phyloP scores from a whole-genome alignment of 2,797 vertebrate species.

The Sebastes iracundus region DNA sequence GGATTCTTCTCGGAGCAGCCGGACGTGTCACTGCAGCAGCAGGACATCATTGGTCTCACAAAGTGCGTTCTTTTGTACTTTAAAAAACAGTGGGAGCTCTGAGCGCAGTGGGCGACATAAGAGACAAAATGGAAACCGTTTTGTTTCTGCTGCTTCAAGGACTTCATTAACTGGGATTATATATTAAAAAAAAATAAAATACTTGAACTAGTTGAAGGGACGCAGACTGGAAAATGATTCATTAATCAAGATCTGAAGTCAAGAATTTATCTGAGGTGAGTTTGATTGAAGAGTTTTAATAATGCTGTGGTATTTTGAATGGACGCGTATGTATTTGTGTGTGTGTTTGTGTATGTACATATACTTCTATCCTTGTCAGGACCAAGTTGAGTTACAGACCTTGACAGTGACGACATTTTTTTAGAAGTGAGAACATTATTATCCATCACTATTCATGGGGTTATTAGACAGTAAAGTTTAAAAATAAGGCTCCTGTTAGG shows the following conservation, averaged over 20 bases:
- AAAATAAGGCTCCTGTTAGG: background rate
- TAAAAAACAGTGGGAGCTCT: conserved; percentile 45
- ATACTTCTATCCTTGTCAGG: background rate
- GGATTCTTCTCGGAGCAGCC: conserved; percentile 58
- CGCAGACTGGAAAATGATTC: conserved; percentile 29
- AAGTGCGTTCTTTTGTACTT: conserved; percentile 57
- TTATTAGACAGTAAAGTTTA: background rate
- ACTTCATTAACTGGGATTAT: conserved; percentile 47
- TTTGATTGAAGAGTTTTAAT: conserved; percentile 6
- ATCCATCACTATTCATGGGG: background rate
- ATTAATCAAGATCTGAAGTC: conserved; percentile 40
- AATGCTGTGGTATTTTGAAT: background rate
- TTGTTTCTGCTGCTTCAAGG: conserved; percentile 47
- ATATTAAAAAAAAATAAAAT: background rate
- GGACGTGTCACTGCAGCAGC: conserved; percentile 61
- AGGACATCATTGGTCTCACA: conserved; percentile 41
- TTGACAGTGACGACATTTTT: background rate
- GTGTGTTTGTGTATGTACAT: background rate
- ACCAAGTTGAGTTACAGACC: background rate
- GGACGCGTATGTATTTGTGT: background rate
- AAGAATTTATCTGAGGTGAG: conserved; percentile 66
- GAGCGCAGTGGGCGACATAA: conserved; percentile 12
- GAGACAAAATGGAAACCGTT: conserved; percentile 67
- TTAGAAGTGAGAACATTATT: background rate
- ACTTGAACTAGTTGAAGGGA: conserved; percentile 27